Evolutionary conservation across 1,140 invertebrate species (phyloP).

Genomic region (Tetranychus urticae): DNA sequence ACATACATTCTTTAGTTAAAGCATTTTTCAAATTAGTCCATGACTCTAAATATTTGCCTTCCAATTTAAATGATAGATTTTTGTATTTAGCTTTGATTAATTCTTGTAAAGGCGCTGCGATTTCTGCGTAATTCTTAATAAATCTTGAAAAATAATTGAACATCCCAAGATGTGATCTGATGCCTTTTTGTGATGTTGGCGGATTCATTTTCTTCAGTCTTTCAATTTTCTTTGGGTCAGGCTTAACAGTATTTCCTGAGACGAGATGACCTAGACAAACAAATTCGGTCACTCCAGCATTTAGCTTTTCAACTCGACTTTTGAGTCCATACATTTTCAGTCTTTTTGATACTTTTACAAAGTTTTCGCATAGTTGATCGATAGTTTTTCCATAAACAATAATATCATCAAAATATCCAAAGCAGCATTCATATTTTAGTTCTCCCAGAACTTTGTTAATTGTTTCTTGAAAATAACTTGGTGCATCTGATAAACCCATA

Average conservation of each 20-base stretch:
- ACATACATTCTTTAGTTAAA: neutral
- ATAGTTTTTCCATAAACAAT: conserved; percentile 9
- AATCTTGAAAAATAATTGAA: neutral
- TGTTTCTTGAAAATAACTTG: conserved; percentile 19
- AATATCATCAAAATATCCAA: conserved; percentile 20
- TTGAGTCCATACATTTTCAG: no score
- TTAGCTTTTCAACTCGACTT: no score
- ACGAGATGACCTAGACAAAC: conserved; percentile 17
- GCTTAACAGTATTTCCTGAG: conserved; percentile 9
- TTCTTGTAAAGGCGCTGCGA: neutral
- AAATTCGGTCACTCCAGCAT: conserved; percentile 10
- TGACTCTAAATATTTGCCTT: no score
- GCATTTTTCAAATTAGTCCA: neutral
- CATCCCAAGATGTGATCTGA: neutral
- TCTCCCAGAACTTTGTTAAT: conserved; percentile 8
- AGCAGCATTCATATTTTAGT: neutral
- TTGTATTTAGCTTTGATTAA: neutral
- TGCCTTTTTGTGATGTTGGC: neutral
- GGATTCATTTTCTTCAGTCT: neutral
- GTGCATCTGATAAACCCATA: conserved; percentile 21
- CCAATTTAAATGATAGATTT: neutral
- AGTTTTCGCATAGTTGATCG: no score
- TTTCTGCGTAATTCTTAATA: neutral
- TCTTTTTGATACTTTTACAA: no score
- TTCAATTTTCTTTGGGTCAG: conserved; percentile 11